phyloP scores from a whole-genome alignment of 2,113 vertebrate genomes.

The Notechis scutatus region DNA sequence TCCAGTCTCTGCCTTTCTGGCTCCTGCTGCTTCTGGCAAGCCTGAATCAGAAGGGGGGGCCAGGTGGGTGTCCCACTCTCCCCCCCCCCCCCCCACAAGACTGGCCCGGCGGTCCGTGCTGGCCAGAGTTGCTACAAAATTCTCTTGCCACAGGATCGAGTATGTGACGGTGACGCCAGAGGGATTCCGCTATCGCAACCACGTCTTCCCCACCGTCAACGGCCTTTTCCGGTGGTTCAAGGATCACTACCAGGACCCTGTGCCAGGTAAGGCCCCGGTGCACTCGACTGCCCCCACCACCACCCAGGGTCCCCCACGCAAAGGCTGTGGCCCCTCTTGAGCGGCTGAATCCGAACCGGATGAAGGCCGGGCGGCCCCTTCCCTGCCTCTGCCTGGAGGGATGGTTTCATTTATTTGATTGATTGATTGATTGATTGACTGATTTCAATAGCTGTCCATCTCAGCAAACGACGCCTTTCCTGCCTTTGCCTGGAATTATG shows the following conservation, averaged over 20 bases:
- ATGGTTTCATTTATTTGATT: too few species aligned
- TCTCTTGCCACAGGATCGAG: constrained; percentile 77
- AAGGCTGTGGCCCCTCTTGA: neutral
- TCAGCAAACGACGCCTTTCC: neutral
- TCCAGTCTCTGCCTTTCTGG: neutral
- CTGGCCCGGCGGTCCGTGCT: accelerated
- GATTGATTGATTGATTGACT: too few species aligned
- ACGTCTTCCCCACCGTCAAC: constrained; percentile 91
- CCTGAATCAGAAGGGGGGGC: neutral
- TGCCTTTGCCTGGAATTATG: neutral
- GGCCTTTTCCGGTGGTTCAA: constrained; percentile 98
- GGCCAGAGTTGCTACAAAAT: neutral
- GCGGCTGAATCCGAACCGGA: neutral
- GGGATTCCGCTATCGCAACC: constrained; percentile 95
- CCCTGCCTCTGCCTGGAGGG: neutral
- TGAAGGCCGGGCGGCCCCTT: neutral
- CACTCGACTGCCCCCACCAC: accelerated
- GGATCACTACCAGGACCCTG: constrained; percentile 96
- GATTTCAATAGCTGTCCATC: too few species aligned
- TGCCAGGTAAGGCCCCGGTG: constrained; percentile 79
- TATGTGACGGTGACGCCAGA: constrained; percentile 96
- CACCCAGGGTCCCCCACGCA: neutral
- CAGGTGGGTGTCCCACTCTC: accelerated
- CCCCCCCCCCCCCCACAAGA: too few species aligned
- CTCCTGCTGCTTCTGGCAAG: neutral